These are phyloP conservation scores for Drosophila sproati DNA, from an alignment of 1,140 invertebrate species.

Conservation along the genomic window DNA sequence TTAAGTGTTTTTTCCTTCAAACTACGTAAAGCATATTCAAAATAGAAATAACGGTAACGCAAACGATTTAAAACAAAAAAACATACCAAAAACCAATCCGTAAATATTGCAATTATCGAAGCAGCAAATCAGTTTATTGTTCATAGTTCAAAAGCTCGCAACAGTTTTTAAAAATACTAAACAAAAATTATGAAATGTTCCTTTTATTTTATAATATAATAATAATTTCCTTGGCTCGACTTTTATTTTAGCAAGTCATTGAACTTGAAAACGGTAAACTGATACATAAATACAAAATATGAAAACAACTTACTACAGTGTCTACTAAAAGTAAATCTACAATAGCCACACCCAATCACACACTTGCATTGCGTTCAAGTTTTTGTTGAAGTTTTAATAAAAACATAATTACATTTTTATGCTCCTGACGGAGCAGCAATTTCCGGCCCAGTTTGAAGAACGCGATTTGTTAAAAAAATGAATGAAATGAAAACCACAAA, in stretches of 20 bases:
- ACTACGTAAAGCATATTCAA: constrained; percentile 81
- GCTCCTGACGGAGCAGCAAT: constrained; percentile 34
- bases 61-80: constrained; percentile 39
- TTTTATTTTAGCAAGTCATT: constrained; percentile 1
- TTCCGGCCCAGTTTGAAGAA: constrained; percentile 69
- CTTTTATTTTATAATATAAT: not conserved
- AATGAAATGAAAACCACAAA: constrained; percentile 19
- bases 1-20: constrained; percentile 83
- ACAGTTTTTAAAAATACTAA: not conserved
- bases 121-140: constrained; percentile 44
- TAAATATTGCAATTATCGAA: constrained; percentile 74
- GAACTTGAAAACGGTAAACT: constrained; percentile 24
- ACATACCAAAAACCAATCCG: constrained; percentile 60
- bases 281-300: constrained; percentile 45
- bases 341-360: constrained; percentile 65
- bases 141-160: constrained; percentile 33
- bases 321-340: constrained; percentile 81
- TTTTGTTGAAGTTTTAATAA: constrained; percentile 58
- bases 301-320: constrained; percentile 75
- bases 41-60: constrained; percentile 73
- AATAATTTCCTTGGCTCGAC: not conserved
- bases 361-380: constrained; percentile 66
- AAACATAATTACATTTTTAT: constrained; percentile 55
- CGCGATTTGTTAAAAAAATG: constrained; percentile 72
- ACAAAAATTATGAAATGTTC: not conserved